Conservation (phyloP, 2,888 invertebrate species). For the Drosophila picticornis region DNA sequence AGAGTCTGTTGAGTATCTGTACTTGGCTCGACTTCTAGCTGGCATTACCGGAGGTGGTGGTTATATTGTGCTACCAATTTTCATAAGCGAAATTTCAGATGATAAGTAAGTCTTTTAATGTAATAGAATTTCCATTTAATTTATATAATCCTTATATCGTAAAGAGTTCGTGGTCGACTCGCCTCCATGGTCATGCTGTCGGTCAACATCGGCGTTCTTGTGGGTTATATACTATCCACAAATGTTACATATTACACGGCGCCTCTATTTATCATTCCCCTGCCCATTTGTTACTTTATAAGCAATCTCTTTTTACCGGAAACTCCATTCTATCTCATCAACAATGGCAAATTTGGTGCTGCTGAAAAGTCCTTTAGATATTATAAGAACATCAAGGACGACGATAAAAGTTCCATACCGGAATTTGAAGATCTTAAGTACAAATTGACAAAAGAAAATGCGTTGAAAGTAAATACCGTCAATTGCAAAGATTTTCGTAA, state of each 20-base stretch:
- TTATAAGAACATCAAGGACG: slow-evolving; percentile 61
- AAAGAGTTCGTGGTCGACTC: slow-evolving; percentile 81
- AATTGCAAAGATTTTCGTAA: slow-evolving; percentile 78
- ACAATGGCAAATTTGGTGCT: slow-evolving; percentile 44
- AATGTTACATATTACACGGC: slow-evolving; percentile 59
- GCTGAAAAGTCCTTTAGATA: slow-evolving; percentile 73
- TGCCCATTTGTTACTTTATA: slow-evolving; percentile 67
- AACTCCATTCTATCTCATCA: slow-evolving; percentile 75
- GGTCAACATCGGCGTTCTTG: slow-evolving; percentile 64
- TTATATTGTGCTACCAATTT: slow-evolving; percentile 82
- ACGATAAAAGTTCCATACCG: slow-evolving; percentile 51
- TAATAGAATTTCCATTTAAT: too few species aligned
- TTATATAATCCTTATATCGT: background rate
- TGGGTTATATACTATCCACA: slow-evolving; percentile 68
- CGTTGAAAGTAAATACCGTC: slow-evolving; percentile 32
- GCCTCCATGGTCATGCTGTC: slow-evolving; percentile 74
- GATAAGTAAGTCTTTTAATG: slow-evolving; percentile 66
- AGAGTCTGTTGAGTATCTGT: slow-evolving; percentile 76
- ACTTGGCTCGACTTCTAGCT: slow-evolving; percentile 77
- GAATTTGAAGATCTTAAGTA: slow-evolving; percentile 57
- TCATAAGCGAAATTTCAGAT: slow-evolving; percentile 83
- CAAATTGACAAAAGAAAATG: slow-evolving; percentile 47
- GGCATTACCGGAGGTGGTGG: slow-evolving; percentile 83
- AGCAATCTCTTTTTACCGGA: slow-evolving; percentile 69
- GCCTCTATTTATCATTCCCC: slow-evolving; percentile 55